Evolutionary conservation across 2,113 vertebrate species (phyloP).

Genomic region (Suricata suricatta): DNA sequence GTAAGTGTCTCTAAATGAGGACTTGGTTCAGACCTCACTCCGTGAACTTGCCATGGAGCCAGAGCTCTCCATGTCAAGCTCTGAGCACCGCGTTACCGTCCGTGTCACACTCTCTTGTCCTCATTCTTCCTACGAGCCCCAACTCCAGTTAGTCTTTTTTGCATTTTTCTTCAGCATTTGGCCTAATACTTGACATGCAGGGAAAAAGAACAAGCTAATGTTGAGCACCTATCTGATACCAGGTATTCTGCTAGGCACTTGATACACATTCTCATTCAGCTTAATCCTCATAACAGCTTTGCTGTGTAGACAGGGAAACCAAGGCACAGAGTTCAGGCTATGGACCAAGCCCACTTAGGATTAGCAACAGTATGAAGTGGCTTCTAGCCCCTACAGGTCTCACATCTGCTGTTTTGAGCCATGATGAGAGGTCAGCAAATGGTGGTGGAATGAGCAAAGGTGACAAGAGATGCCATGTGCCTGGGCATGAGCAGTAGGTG

Average conservation of each 20-base stretch:
- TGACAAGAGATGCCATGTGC: neutral
- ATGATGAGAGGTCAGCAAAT: neutral
- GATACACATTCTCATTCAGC: neutral
- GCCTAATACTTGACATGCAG: neutral
- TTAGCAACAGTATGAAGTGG: neutral
- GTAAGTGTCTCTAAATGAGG: neutral
- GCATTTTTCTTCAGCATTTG: neutral
- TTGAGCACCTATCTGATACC: neutral
- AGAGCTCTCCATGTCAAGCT: neutral
- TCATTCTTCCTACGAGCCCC: neutral
- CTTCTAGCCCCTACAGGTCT: neutral
- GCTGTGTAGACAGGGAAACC: neutral
- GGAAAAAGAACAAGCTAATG: neutral
- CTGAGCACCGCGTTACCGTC: neutral
- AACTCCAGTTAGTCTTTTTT: neutral
- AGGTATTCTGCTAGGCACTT: neutral
- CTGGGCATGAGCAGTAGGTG: neutral
- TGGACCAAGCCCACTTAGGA: neutral
- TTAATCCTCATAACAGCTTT: neutral
- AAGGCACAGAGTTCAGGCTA: neutral
- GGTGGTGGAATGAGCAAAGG: neutral
- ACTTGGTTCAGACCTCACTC: fast-evolving
- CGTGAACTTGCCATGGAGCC: neutral
- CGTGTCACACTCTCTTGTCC: neutral
- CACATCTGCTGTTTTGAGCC: neutral